phyloP scores from a whole-genome alignment of 2,888 invertebrate genomes.

The Sinhomidia bicolor region DNA sequence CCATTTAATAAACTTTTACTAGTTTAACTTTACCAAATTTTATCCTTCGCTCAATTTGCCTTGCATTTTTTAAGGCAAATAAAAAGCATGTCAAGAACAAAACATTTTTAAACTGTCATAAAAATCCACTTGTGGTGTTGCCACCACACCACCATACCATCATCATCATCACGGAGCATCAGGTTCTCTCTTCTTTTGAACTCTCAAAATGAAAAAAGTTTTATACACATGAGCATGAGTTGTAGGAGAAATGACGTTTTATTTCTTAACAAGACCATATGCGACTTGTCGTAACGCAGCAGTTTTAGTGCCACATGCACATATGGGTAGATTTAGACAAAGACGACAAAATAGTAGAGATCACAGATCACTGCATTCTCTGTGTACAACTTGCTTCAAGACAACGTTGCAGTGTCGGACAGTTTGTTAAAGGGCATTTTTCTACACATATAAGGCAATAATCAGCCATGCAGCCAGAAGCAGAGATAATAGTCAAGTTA shows the following conservation, averaged over 20 bases:
- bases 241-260: conserved; percentile 55
- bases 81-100: conserved; percentile 70
- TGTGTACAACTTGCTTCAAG: background rate
- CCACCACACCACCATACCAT: background rate
- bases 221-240: conserved; percentile 26
- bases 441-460: conserved; percentile 59
- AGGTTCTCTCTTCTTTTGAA: conserved; percentile 33
- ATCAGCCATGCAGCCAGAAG: conserved; percentile 45
- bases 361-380: background rate
- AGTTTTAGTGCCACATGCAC: background rate
- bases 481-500: conserved; percentile 8
- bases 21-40: background rate
- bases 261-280: conserved; percentile 51
- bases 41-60: conserved; percentile 48
- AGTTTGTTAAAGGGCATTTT: conserved; percentile 49
- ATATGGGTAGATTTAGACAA: background rate
- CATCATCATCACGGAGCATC: too few relatives aligned
- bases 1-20: conserved; percentile 11
- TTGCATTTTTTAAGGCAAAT: conserved; percentile 58
- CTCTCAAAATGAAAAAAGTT: conserved; percentile 24
- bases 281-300: background rate
- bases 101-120: conserved; percentile 69
- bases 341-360: background rate
- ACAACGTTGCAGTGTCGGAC: conserved; percentile 5
- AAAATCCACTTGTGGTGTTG: conserved; percentile 62